Conservation (phyloP, 64 coral and sea anemone species). For the Cladopsammia gracilis region DNA sequence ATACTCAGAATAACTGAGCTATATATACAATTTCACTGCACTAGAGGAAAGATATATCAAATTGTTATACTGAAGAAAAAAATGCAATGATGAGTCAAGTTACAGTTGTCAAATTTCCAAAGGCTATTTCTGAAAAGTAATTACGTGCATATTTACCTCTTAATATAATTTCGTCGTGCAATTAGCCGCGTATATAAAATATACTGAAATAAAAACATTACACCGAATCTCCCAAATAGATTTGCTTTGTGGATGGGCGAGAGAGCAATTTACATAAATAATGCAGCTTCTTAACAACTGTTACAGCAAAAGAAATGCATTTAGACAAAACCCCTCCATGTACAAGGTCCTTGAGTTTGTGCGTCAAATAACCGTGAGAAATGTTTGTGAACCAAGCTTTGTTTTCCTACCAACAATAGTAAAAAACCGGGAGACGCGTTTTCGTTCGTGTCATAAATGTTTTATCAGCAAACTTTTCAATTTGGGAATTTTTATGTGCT, state of each 20-base stretch:
- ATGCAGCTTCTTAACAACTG: neutral
- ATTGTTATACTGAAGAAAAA: neutral
- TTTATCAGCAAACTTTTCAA: slow-evolving; percentile 85
- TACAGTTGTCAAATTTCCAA: neutral
- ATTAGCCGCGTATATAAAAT: slow-evolving; percentile 5
- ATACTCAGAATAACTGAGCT: too few species aligned
- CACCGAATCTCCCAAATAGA: slow-evolving; percentile 4
- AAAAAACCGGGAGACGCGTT: neutral
- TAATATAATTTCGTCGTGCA: slow-evolving; percentile 25
- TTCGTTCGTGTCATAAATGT: slow-evolving; percentile 48
- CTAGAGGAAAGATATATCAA: too few species aligned
- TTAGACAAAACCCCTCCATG: neutral
- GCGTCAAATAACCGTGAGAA: neutral
- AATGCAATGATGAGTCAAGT: neutral
- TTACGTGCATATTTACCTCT: slow-evolving; percentile 12
- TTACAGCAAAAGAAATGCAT: neutral
- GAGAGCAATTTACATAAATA: slow-evolving; percentile 38
- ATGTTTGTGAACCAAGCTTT: neutral
- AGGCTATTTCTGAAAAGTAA: slow-evolving; percentile 26
- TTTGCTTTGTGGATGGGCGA: slow-evolving; percentile 7
- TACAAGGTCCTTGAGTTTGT: neutral
- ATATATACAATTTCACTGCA: too few species aligned
- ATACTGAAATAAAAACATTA: slow-evolving; percentile 18
- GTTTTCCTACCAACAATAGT: neutral
- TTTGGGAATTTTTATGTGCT: slow-evolving; percentile 59